These are phyloP conservation scores for Drosophila greeni DNA, from an alignment of 2,888 invertebrate species.

Conservation along the genomic window DNA sequence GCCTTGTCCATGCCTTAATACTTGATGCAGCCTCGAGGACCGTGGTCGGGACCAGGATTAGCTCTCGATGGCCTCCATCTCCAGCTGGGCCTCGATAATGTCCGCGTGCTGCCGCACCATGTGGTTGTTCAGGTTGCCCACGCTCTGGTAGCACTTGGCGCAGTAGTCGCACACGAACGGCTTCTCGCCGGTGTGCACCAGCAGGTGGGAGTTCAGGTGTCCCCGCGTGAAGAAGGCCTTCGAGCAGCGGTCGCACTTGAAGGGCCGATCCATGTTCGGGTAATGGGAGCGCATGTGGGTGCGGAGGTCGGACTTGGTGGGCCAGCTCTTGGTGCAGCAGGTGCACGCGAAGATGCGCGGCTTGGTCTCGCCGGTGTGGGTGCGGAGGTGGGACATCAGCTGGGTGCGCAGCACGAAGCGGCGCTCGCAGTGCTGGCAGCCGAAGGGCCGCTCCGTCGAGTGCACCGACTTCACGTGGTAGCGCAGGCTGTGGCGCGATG, in stretches of 20 bases:
- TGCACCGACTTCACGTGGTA: constrained; percentile 72
- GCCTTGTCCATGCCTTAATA: constrained; percentile 24
- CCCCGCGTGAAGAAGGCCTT: constrained; percentile 74
- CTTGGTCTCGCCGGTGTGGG: constrained; percentile 71
- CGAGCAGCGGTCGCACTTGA: constrained; percentile 66
- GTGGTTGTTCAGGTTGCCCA: constrained; percentile 75
- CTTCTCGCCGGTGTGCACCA: constrained; percentile 76
- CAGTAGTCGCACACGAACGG: constrained; percentile 72
- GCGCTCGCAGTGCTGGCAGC: constrained; percentile 62
- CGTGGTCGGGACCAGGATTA: constrained; percentile 10
- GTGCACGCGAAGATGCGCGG: constrained; percentile 68
- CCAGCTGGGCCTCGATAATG: constrained; percentile 47
- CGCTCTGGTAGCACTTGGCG: constrained; percentile 68
- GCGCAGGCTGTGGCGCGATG: constrained; percentile 71
- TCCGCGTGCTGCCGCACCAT: constrained; percentile 59
- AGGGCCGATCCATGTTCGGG: constrained; percentile 67
- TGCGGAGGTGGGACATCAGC: constrained; percentile 68
- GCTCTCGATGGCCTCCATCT: constrained; percentile 44
- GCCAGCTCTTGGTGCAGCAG: constrained; percentile 72
- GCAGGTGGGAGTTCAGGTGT: constrained; percentile 68
- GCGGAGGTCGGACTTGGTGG: constrained; percentile 72
- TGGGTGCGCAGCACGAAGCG: constrained; percentile 72
- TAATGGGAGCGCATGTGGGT: constrained; percentile 74
- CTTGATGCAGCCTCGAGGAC: constrained; percentile 18
- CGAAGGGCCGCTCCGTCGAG: constrained; percentile 67